phyloP scores from a whole-genome alignment of 2,888 invertebrate species.

The Athalia circularis region DNA sequence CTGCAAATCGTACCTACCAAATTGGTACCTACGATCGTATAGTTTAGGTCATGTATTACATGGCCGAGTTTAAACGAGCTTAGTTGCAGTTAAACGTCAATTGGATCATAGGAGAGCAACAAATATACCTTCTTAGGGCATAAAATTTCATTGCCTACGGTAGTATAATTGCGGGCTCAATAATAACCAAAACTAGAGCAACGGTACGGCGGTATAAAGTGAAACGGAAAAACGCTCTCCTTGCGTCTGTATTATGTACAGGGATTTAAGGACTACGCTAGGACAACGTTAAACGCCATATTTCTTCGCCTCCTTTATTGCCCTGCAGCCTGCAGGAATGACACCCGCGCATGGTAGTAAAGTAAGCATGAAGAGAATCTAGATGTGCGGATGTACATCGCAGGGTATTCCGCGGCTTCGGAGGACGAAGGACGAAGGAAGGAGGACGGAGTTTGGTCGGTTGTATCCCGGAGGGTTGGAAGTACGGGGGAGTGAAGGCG shows the following conservation, averaged over 20 bases:
- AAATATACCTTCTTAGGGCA: background rate
- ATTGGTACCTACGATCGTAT: background rate
- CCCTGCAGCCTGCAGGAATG: constrained; percentile 10
- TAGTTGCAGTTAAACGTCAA: background rate
- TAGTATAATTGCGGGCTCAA: background rate
- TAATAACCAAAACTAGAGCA: constrained; percentile 41
- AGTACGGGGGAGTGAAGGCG: constrained; percentile 28
- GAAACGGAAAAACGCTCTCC: no score
- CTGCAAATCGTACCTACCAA: background rate
- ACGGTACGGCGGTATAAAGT: background rate
- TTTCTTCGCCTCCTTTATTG: constrained; percentile 35
- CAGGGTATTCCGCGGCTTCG: background rate
- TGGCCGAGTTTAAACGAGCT: constrained; percentile 39
- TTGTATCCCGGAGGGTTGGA: background rate
- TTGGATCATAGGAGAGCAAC: constrained; percentile 23
- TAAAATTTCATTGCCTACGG: constrained; percentile 28
- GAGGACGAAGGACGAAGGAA: background rate
- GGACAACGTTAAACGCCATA: constrained; percentile 9
- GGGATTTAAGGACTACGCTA: background rate
- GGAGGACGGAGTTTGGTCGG: no score
- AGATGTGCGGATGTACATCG: no score
- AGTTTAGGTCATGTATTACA: background rate
- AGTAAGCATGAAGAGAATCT: no score
- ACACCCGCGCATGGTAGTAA: background rate
- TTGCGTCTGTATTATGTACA: background rate